A percentile compares a stretch with the other conserved stretches of the same genome.
These are phyloP conservation scores for Sphenopsis melanotis DNA, from an alignment of 2,797 vertebrate species.

Conservation along the genomic window DNA sequence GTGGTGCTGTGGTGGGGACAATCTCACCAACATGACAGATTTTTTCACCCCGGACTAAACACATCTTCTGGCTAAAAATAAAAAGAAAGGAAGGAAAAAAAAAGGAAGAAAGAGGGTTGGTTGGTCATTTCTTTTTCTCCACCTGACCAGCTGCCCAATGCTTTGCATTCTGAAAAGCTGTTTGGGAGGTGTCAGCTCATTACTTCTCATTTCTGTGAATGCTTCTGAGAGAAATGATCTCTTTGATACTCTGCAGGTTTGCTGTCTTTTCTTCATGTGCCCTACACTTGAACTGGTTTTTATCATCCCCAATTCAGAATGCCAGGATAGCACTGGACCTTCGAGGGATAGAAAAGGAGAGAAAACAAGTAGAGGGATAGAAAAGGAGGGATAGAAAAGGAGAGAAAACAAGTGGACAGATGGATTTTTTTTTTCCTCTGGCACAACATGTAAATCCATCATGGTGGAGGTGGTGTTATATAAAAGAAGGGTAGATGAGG, in stretches of 20 bases:
- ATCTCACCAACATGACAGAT: neutral
- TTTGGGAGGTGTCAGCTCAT: neutral
- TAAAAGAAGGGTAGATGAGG: neutral
- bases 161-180: neutral
- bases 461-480: neutral
- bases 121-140: neutral
- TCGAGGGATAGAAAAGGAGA: neutral
- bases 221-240: neutral
- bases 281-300: neutral
- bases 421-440: neutral
- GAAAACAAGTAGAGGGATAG: neutral
- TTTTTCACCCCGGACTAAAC: neutral
- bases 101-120: neutral
- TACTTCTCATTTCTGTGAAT: conserved; percentile 16
- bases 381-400: neutral
- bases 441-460: fast-evolving
- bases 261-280: neutral
- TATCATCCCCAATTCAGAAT: neutral
- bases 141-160: conserved; percentile 6
- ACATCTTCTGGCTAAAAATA: neutral
- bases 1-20: neutral
- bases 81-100: neutral
- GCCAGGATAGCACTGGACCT: neutral
- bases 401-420: neutral
- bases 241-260: neutral